phyloP scores from a whole-genome alignment of 37 sponge, comb jelly and placozoan genomes.

The Ianthella basta region DNA sequence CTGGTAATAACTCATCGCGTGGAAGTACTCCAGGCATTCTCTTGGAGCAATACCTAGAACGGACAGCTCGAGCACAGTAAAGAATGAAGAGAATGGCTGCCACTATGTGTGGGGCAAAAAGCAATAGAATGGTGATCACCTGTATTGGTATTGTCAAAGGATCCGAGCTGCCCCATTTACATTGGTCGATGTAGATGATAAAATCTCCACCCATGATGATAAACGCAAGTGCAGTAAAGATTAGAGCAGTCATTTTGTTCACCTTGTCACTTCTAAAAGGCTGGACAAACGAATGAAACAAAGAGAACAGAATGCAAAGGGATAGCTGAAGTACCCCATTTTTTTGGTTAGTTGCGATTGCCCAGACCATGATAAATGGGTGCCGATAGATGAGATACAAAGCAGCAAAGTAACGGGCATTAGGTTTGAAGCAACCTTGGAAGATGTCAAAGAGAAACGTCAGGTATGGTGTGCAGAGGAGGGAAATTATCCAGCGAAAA shows the following conservation, averaged over 20 bases:
- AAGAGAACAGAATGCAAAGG: neutral
- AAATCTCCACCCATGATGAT: neutral
- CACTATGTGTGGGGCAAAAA: too few species aligned
- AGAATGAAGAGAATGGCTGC: too few species aligned
- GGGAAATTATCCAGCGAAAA: neutral
- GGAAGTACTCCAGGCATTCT: too few species aligned
- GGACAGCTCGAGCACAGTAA: too few species aligned
- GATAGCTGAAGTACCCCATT: neutral
- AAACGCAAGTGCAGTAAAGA: neutral
- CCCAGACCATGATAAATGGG: neutral
- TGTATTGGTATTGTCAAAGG: too few species aligned
- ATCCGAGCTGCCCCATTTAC: too few species aligned
- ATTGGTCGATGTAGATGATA: neutral
- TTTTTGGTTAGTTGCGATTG: neutral
- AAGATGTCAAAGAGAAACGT: slow-evolving; percentile 8
- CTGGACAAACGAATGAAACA: slow-evolving; percentile 9
- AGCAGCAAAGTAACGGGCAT: slow-evolving; percentile 12
- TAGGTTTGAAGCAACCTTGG: slow-evolving; percentile 23
- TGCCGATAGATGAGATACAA: slow-evolving; percentile 9
- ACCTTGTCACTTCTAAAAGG: slow-evolving; percentile 7
- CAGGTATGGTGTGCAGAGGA: neutral
- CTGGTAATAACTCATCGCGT: too few species aligned
- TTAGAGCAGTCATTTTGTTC: neutral
- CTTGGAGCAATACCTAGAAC: too few species aligned
- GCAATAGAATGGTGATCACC: too few species aligned